Base-by-base conservation (phyloP, 2,888 invertebrate genomes). In the Phortica okadai region DNA sequence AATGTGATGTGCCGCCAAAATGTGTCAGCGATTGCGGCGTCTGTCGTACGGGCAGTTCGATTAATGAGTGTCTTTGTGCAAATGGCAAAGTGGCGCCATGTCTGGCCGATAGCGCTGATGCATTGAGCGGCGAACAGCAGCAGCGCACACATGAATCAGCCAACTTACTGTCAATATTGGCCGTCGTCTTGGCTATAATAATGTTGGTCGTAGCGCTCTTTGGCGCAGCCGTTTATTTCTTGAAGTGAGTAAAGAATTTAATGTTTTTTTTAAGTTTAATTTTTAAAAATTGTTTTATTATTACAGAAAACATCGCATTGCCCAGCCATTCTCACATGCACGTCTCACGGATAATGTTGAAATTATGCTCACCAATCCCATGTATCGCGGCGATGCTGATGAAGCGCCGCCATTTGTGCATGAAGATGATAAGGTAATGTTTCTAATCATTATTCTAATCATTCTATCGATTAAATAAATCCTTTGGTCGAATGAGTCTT, bases 311-410 rank as follows among this genome's bases (percentile, higher is more conserved):
- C 89, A 91, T 82, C 90, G 91, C 82, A 91, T 91, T 86, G 93
- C 94, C 4, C 92, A 93, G 82, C 93, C 95, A 73, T 96, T 96
- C 90, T 94, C 94, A 83, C 97, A 97, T 92, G 95, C 95, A 78
- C 93, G 96, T 11, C 94, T 97, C 87, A 93, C 96, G 77, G 96
- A 97, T 92, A 96, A 96, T 91, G 95, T 97, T 88, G 97, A 96
- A 93, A 95, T 96, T 88, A 90, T 90, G 90, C 83, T 90, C 0
- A 95, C 93, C 89, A 97, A 97, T 93, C 97, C 97, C 44, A 96
- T 97, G 94, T 97, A 96, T 92, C 93, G 96, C 76, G 95, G 94
- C 78, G 95, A 94, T 86, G 93, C 93, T 79, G 96, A 96, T 81
- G 93, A 94, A 83, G 94, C 94, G 79, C 94, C 94, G 33, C 85